A percentile compares a stretch with the other conserved stretches of the same genome.
phyloP scores from a whole-genome alignment of 2,888 invertebrate genomes.

The Ectemnius continuus region DNA sequence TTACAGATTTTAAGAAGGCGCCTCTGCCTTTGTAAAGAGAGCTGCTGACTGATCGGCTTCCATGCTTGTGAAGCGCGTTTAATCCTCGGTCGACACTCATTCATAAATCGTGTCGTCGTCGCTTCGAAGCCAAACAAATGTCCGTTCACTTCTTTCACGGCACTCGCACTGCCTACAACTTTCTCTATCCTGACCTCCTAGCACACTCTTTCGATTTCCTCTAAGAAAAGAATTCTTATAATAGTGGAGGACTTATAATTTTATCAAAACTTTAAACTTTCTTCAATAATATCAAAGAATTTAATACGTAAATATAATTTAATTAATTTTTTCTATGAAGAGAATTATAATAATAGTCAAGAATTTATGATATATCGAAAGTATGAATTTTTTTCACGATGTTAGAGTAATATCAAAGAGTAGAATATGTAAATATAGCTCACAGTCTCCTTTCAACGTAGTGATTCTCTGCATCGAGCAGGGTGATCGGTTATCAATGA shows the following conservation, averaged over 20 bases:
- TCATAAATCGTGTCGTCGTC: conserved; percentile 49
- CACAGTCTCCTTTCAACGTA: not conserved
- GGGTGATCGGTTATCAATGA: conserved; percentile 18
- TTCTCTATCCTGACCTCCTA: not conserved
- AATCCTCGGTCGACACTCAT: conserved; percentile 65
- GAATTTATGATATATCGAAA: too few species aligned
- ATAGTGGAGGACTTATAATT: too few species aligned
- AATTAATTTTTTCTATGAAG: too few species aligned
- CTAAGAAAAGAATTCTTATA: not conserved
- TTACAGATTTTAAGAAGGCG: conserved; percentile 64
- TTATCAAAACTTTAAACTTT: not conserved
- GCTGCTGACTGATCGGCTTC: conserved; percentile 30
- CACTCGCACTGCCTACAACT: not conserved
- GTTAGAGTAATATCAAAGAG: too few species aligned
- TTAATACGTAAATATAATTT: too few species aligned
- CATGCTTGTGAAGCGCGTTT: conserved; percentile 64
- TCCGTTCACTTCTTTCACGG: not conserved
- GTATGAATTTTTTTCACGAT: too few species aligned
- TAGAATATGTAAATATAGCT: too few species aligned
- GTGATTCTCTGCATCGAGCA: not conserved
- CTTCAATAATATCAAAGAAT: too few species aligned
- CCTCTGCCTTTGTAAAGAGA: conserved; percentile 51
- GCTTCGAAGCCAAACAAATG: conserved; percentile 4
- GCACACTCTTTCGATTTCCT: not conserved
- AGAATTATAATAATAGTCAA: too few species aligned